phyloP scores from a whole-genome alignment of 2,113 vertebrate genomes.

The Penelope pileata region DNA sequence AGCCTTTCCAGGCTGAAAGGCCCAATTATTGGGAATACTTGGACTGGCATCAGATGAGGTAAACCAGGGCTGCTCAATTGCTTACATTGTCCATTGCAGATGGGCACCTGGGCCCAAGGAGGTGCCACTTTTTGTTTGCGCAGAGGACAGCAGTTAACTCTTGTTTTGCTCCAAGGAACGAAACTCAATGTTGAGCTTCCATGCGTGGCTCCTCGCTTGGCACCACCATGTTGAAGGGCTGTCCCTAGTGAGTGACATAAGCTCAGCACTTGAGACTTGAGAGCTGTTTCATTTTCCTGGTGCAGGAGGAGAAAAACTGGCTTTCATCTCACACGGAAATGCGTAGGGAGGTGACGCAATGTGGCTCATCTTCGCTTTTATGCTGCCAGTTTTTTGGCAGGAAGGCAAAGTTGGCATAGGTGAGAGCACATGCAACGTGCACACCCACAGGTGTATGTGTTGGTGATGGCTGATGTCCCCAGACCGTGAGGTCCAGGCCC shows the following conservation, averaged over 20 bases:
- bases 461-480: not conserved
- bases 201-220: not conserved
- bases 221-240: not conserved
- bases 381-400: not conserved
- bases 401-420: not conserved
- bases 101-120: slow-evolving; percentile 34
- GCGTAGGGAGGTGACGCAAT: not conserved
- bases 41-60: slow-evolving; percentile 48
- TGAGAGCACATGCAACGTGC: not conserved
- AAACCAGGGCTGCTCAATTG: slow-evolving; percentile 39
- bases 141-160: slow-evolving; percentile 27
- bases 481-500: not conserved
- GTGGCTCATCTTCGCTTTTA: not conserved
- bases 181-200: not conserved
- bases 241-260: not conserved
- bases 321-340: not conserved
- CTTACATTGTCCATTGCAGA: not conserved
- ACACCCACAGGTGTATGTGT: rapidly evolving
- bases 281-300: not conserved
- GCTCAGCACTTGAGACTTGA: not conserved
- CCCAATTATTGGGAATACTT: slow-evolving; percentile 62
- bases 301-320: not conserved
- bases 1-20: slow-evolving; percentile 64
- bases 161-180: not conserved
- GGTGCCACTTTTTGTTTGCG: slow-evolving; percentile 13